Evolutionary conservation across 92 coral and sea anemone species (phyloP), one percentile per base, ranked within the genome.

Genomic region (Micromussa lordhowensis): DNA sequence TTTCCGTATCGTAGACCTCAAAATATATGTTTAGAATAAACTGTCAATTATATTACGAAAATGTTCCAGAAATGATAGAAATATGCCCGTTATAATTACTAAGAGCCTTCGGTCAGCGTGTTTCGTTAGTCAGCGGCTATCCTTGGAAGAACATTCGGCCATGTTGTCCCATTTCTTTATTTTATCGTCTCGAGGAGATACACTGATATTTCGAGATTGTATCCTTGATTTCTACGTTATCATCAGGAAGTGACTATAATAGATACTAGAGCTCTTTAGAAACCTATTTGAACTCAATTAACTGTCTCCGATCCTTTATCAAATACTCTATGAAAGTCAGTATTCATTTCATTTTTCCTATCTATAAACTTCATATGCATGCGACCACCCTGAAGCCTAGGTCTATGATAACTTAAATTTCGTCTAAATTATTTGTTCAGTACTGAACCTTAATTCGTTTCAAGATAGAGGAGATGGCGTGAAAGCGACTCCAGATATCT

Each of bases 111-210:
- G 21, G 14, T 13, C 24, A 44, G 21, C 5, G 49, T 48, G 36
- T 77, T 54, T 26, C 53, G 3, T 44, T 51, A 44, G 10, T 53
- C 75, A 81, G 85, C 73, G 74, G 85, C 59, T 30, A 81, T 31
- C 44, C 22, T 59, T 36, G 19, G 49, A 32, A 81, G 12, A 58
- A 30, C 24, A 69, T 49, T 74, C 84, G 64, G 91, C 92, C 90
- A 98, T 98, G 99, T 94, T 98, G 81, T 94, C 99, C 28, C 93
- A 96, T 69, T 93, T 98, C 81, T 98, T 98, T 82, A 92, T 98
- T 76, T 91, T 98, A 63, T 94, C 98, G 15, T 80, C 95, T 73
- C 90, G 96, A 32, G 99, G 99, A 35, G 99, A 98, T 86, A 94
- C 98, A 32, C 93, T 98, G 19, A 92, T 98, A n/a, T 96, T 88